Evolutionary conservation across 2,113 vertebrate species (phyloP).

Genomic region (Nestor notabilis): DNA sequence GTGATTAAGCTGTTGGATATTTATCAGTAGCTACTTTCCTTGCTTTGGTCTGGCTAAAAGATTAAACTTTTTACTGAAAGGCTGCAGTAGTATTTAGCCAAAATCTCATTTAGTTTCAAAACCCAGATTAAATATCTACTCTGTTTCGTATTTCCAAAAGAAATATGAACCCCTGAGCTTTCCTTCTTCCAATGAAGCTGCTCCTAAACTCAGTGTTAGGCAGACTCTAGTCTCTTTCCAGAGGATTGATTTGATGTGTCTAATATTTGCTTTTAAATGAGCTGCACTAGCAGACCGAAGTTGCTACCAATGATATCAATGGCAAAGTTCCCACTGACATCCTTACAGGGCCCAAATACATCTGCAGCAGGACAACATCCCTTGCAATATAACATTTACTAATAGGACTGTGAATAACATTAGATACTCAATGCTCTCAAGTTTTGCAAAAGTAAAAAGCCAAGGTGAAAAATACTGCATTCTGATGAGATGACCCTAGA

Average conservation of each 20-base stretch:
- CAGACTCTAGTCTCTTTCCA: background rate
- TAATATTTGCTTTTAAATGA: background rate
- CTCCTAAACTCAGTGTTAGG: background rate
- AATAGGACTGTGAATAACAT: background rate
- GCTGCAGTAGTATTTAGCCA: background rate
- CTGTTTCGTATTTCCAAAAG: background rate
- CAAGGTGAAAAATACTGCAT: background rate
- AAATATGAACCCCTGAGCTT: background rate
- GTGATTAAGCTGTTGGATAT: constrained; percentile 40
- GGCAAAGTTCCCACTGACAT: background rate
- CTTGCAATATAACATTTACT: background rate
- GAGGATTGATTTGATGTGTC: background rate
- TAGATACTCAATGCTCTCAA: background rate
- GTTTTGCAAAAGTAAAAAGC: background rate
- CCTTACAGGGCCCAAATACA: background rate
- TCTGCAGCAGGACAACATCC: background rate
- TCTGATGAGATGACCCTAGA: background rate
- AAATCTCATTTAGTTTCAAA: constrained; percentile 35
- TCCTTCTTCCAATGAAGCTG: background rate
- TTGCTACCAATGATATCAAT: background rate
- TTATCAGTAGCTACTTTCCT: constrained; percentile 44
- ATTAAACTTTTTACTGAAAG: background rate
- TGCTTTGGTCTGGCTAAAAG: constrained; percentile 4
- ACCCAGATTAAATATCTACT: background rate
- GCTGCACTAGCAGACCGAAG: background rate